Evolutionary conservation across 2,888 invertebrate genomes (phyloP).

Genomic region (Agriopis leucophaearia): DNA sequence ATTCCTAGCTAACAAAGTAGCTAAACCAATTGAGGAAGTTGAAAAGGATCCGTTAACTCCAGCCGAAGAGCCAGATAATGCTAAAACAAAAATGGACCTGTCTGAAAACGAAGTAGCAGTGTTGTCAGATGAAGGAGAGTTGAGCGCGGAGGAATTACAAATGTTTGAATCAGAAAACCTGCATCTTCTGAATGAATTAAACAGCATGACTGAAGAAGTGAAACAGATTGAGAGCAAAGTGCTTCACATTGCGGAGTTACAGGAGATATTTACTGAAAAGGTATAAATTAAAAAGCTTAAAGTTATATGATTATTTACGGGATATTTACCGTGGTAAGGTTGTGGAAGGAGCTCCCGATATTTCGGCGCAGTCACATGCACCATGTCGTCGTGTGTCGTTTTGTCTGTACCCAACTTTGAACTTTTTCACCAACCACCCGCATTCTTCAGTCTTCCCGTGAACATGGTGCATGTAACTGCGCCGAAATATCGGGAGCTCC

Average conservation of each 20-base stretch:
- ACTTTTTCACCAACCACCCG: too few relatives aligned
- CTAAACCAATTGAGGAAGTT: constrained; percentile 51
- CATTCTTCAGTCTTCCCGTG: too few relatives aligned
- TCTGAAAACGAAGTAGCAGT: constrained; percentile 80
- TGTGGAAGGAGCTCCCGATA: too few relatives aligned
- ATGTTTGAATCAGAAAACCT: constrained; percentile 97
- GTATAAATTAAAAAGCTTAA: constrained; percentile 62
- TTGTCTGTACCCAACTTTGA: too few relatives aligned
- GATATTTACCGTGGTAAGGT: too few relatives aligned
- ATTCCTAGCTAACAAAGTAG: constrained; percentile 60
- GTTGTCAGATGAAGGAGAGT: constrained; percentile 87
- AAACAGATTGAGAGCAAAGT: constrained; percentile 96
- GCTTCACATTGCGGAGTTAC: constrained; percentile 97
- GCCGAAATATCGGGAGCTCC: too few relatives aligned
- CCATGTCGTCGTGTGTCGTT: too few relatives aligned
- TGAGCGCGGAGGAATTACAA: constrained; percentile 95
- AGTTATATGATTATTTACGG: too few relatives aligned
- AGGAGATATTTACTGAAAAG: constrained; percentile 98
- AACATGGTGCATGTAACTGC: too few relatives aligned
- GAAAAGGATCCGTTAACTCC: constrained; percentile 40
- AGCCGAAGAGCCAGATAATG: constrained; percentile 59
- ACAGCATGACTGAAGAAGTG: constrained; percentile 96
- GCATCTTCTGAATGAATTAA: constrained; percentile 94
- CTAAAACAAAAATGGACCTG: constrained; percentile 68
- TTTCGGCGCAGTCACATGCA: too few relatives aligned